phyloP scores from a whole-genome alignment of 2,797 vertebrate genomes.

The Buphagus erythrorhynchus region DNA sequence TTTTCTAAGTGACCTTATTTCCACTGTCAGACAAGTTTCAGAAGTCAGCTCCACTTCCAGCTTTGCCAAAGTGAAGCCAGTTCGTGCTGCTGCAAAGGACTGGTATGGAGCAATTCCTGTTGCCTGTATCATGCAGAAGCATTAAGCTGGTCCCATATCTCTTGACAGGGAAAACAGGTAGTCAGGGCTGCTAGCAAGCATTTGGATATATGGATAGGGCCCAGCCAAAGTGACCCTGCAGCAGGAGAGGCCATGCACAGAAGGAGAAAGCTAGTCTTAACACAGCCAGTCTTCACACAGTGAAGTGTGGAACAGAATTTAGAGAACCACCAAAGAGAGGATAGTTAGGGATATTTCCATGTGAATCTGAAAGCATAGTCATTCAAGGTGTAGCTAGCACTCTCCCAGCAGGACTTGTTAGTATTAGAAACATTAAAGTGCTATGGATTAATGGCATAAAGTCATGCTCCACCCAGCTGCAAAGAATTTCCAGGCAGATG shows the following conservation, averaged over 20 bases:
- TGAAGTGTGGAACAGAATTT: background rate
- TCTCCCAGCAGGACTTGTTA: background rate
- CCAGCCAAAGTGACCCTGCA: background rate
- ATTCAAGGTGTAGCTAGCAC: background rate
- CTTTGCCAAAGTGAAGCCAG: background rate
- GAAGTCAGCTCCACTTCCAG: background rate
- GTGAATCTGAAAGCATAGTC: background rate
- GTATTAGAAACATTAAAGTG: background rate
- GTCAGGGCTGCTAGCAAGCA: background rate
- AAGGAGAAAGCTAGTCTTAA: background rate
- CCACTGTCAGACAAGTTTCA: background rate
- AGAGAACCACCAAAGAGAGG: background rate
- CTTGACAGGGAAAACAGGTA: background rate
- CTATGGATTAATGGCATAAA: background rate
- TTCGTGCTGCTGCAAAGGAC: background rate
- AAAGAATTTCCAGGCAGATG: background rate
- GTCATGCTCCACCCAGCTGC: background rate
- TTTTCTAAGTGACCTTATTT: background rate
- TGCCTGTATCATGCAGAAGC: background rate
- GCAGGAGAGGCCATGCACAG: background rate
- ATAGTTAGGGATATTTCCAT: background rate
- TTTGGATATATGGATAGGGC: background rate
- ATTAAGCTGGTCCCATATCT: background rate
- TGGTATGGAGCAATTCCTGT: background rate
- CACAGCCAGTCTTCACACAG: no score